Evolutionary conservation across 2,888 invertebrate species (phyloP).

Genomic region (Brachypalpus laphriformis): DNA sequence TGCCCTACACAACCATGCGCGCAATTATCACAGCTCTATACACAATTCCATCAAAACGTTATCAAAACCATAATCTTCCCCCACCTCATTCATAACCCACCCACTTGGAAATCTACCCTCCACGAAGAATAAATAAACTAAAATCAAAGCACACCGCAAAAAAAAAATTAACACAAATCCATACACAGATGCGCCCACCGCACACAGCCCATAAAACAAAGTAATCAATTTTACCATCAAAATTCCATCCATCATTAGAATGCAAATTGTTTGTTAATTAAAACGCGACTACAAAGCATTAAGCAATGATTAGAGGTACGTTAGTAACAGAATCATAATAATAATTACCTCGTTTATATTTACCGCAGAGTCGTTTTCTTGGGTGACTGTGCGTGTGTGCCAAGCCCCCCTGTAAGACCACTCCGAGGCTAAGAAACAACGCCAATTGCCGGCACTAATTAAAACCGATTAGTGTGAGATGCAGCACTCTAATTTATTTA

Average conservation of each 20-base stretch:
- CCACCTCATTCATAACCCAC: too few relatives aligned
- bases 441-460: conserved; percentile 40
- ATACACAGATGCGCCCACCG: conserved; percentile 1
- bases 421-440: background rate
- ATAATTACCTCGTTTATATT: conserved; percentile 2
- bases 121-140: background rate
- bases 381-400: background rate
- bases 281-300: conserved; percentile 41
- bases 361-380: too few relatives aligned
- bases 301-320: conserved; percentile 20
- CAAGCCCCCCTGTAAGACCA: background rate
- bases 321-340: conserved; percentile 7
- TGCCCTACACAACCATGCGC: too few relatives aligned
- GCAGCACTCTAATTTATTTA: conserved; percentile 55
- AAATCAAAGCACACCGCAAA: background rate
- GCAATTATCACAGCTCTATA: too few relatives aligned
- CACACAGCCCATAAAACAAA: background rate
- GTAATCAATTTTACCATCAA: conserved; percentile 52
- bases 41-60: too few relatives aligned
- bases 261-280: conserved; percentile 66
- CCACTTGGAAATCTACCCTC: background rate
- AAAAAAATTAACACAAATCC: background rate
- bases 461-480: conserved; percentile 55
- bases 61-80: too few relatives aligned
- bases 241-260: conserved; percentile 52